Base-by-base conservation (phyloP, 2,113 vertebrate species). In the Lycocorax pyrrhopterus region DNA sequence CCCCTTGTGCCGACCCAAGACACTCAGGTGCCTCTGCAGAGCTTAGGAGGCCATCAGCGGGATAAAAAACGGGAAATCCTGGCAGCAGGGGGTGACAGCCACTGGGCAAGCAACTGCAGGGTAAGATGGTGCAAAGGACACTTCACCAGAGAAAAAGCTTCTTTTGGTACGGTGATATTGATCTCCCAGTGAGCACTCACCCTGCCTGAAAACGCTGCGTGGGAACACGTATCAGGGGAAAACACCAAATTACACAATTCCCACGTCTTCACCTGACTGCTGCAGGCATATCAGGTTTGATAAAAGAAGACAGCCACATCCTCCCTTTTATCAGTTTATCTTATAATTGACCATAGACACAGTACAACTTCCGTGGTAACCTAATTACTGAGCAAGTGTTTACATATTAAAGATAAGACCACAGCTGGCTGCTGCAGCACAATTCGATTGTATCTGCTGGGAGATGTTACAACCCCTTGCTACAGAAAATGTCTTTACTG, bases 331-430 rank as follows among this genome's bases (percentile, higher is more conserved):
- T 75, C 83, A 78, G 52, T 72, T 88, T 84, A 81, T 74, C 83
- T 59, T n/a, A 22, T 84, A 94, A 94, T 41, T 84, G 92, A 68
- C 72, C 90, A 71, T 87, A 4, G 2, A 84, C 49, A 82, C 77
- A 56, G 73, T 23, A 51, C 81, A 27, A 67, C 83, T 90, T 93
- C 94, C 85, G 12, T 12, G 60, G 80, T 78, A 92, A 93, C 62
- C 88, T 90, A 80, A 96, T 95, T 89, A 96, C 3, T 39, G 66
- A 91, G 84, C 62, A 85, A 84, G 44, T 72, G 66, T 84, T 96
- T 94, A 92, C 73, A 32, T 93, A 90, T 78, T 72, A 67, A 84
- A 94, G 83, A 92, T 60, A 94, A 93, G 68, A 25, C 68, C 78
- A 49, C 22, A 67, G 79, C 13, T 68, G 58, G 56, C 82, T 81